Evolutionary conservation across 2,888 invertebrate genomes (phyloP), one percentile per base, ranked within the genome.

Genomic region (Allacma fusca): DNA sequence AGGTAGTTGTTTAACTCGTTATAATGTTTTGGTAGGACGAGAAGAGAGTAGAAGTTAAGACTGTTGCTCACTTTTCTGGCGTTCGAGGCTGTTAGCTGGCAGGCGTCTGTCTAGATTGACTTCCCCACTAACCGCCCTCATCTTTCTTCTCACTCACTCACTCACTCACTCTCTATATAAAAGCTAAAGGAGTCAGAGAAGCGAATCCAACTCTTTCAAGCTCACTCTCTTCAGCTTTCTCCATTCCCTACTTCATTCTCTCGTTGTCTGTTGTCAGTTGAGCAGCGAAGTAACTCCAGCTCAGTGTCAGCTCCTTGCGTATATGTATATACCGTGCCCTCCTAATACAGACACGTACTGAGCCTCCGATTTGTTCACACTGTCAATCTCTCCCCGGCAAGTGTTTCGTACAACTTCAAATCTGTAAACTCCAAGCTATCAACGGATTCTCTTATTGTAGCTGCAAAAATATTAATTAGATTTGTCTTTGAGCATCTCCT

Each of bases 81-180:
- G 24, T 62, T 62, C 62, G 57, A 28, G 26, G 71, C 28, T 71
- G 71, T 57, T 16, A 71, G 57, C 68, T 68, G 68, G 40, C 68
- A 68, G 71, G 71, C 71, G 71, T 71, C 71, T 71, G 43, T 59
- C 24, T 73, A 40, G 64, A 64, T 73, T 73, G 73, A 73, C 73
- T 73, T 73, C 34, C 73, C 64, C 29, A 72, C 72, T 59, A 73
- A 73, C 73, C 64, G 64, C 73, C 73, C 73, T 73, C 73, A 64
- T 73, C 73, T 73, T 64, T 73, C 73, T 73, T 73, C 40, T 40
- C 59, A 43, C 68, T 68, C 23, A 28, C 40, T 40, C 59, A 43
- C 68, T 68, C 23, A 28, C 68, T 68, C 40, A n/a, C 68, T 68
- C 68, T 68, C 68, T 68, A 12, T 62, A 23, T 62, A 50, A 50